phyloP scores from a whole-genome alignment of 2,888 invertebrate genomes.

The Chrysomela aeneicollis region DNA sequence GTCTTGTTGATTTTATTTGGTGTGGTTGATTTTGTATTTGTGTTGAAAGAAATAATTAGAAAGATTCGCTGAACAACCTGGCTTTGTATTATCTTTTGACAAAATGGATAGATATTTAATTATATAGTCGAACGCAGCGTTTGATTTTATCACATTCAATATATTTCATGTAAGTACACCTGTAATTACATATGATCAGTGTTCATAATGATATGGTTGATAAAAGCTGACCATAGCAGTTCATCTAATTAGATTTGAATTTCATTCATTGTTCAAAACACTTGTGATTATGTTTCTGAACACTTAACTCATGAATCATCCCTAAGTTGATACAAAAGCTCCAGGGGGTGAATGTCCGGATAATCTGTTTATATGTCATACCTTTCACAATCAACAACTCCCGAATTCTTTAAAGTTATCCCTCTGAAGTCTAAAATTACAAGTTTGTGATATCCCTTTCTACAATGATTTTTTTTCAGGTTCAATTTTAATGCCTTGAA shows the following conservation, averaged over 20 bases:
- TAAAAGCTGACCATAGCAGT: not conserved
- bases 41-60: not conserved
- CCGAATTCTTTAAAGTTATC: too few relatives aligned
- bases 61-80: not conserved
- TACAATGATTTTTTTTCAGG: slow-evolving; percentile 50
- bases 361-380: too few relatives aligned
- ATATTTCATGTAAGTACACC: not conserved
- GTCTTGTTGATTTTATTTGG: slow-evolving; percentile 1
- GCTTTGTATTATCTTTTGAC: not conserved
- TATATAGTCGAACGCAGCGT: not conserved
- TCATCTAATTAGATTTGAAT: too few relatives aligned
- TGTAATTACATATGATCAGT: not conserved
- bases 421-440: too few relatives aligned
- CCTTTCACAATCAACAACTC: too few relatives aligned
- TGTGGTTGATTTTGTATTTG: slow-evolving; percentile 4
- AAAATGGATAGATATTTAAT: not conserved
- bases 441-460: not conserved
- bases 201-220: not conserved
- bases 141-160: not conserved
- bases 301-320: too few relatives aligned
- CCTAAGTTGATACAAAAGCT: too few relatives aligned
- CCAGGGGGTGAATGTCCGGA: too few relatives aligned
- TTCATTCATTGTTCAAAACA: too few relatives aligned
- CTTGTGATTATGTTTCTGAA: too few relatives aligned
- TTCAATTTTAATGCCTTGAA: slow-evolving; percentile 58